Conservation (phyloP, 1,140 invertebrate genomes). For the Atopsyche davidsoni region DNA sequence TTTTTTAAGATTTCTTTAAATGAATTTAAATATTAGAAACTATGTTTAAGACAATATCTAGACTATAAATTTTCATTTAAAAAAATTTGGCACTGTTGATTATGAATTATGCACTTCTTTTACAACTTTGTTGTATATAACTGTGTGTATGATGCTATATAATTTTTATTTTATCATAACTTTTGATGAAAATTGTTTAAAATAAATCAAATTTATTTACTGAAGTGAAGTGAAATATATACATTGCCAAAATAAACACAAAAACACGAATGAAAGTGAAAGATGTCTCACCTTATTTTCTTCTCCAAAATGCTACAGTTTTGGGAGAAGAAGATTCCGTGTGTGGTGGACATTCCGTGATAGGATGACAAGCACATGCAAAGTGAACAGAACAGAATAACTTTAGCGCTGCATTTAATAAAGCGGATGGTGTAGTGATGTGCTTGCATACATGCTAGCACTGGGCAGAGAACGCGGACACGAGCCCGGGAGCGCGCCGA, state of each 20-base stretch:
- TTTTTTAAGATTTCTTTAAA: conserved; percentile 12
- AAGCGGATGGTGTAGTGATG: no score
- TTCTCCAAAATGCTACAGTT: conserved; percentile 68
- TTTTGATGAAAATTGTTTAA: conserved; percentile 2
- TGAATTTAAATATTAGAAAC: conserved; percentile 14
- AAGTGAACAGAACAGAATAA: conserved; percentile 26
- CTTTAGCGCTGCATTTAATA: not conserved
- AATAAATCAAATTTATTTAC: conserved; percentile 9
- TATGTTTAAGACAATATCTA: no score
- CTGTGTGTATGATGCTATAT: no score
- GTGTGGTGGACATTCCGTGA: conserved; percentile 23
- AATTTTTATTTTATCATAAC: not conserved
- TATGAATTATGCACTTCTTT: no score
- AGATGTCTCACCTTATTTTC: conserved; percentile 63
- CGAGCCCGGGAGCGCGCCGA: no score
- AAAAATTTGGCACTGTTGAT: no score
- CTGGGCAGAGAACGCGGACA: no score
- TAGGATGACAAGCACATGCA: conserved; percentile 28
- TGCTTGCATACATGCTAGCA: no score
- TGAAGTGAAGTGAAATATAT: conserved; percentile 20
- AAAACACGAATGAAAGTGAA: not conserved
- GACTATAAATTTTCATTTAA: no score
- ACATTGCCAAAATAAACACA: conserved; percentile 8
- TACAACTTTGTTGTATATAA: no score
- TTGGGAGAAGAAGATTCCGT: conserved; percentile 41